phyloP scores from a whole-genome alignment of 2,888 invertebrate species.

The Thalpophila matura region DNA sequence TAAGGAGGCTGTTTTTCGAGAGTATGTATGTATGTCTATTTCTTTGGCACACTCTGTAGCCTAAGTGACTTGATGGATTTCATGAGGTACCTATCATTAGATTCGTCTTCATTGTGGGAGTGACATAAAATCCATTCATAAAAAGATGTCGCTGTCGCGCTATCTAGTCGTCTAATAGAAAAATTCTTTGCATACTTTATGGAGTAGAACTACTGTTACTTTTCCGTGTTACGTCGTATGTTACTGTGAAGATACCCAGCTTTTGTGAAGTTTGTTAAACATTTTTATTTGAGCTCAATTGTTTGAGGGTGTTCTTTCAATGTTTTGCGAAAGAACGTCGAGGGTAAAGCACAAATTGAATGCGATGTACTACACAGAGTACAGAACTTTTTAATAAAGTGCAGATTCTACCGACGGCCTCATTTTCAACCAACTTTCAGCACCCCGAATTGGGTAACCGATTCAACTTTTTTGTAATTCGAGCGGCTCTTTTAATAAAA shows the following conservation, averaged over 20 bases:
- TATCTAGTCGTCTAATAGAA: neutral
- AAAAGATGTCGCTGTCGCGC: too few species aligned
- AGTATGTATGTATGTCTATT: too few species aligned
- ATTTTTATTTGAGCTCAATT: constrained; percentile 56
- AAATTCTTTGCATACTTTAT: neutral
- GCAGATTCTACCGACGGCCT: constrained; percentile 23
- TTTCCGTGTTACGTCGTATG: neutral
- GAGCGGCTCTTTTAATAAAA: constrained; percentile 32
- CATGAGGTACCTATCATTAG: too few species aligned
- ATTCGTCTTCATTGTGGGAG: too few species aligned
- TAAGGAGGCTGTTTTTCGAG: too few species aligned
- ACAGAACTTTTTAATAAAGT: constrained; percentile 43
- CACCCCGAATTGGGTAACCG: constrained; percentile 22
- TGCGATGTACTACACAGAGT: constrained; percentile 13
- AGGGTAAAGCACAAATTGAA: constrained; percentile 37
- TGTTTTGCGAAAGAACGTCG: constrained; percentile 37
- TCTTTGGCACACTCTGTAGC: too few species aligned
- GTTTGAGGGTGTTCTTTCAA: constrained; percentile 42
- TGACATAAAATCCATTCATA: too few species aligned
- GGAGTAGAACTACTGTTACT: constrained; percentile 1
- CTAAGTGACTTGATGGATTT: too few species aligned
- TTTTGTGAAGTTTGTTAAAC: constrained; percentile 45
- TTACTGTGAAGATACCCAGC: constrained; percentile 32
- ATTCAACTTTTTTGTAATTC: constrained; percentile 36
- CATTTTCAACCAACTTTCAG: constrained; percentile 26